Evolutionary conservation across 1,140 invertebrate genomes (phyloP).

Genomic region (Pseudomyrmex pallidus): DNA sequence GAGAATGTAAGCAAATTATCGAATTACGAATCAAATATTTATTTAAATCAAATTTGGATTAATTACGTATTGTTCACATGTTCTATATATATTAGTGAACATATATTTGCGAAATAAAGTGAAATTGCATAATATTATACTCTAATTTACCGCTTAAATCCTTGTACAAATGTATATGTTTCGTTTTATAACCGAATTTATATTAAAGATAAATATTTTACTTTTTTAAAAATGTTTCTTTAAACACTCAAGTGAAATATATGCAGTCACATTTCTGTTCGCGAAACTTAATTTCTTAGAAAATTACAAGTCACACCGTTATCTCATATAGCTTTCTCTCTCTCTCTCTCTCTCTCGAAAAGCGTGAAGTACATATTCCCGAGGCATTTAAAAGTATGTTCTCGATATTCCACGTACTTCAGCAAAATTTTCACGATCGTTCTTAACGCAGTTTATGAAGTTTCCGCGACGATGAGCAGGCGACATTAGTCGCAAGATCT

Average conservation of each 20-base stretch:
- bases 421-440: conserved; percentile 29
- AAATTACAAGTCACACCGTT: conserved; percentile 25
- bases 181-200: not conserved
- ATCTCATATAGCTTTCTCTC: no score
- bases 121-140: no score
- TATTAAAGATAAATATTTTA: conserved; percentile 16
- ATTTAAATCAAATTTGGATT: no score
- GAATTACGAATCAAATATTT: no score
- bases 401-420: conserved; percentile 32
- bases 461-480: not conserved
- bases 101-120: no score
- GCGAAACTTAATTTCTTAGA: conserved; percentile 21
- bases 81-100: no score
- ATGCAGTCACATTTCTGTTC: not conserved
- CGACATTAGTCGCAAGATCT: conserved; percentile 37
- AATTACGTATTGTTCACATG: no score
- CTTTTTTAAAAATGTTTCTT: conserved; percentile 3
- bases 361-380: not conserved
- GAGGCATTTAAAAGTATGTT: conserved; percentile 24
- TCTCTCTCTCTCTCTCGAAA: no score
- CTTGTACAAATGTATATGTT: not conserved
- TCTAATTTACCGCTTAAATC: no score
- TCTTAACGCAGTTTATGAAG: conserved; percentile 45
- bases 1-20: no score
- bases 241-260: conserved; percentile 17